Percentiles rank a stretch among this genome's conserved stretches.
These are phyloP conservation scores for Tholera decimalis DNA, from an alignment of 2,888 invertebrate genomes.

Conservation along the genomic window DNA sequence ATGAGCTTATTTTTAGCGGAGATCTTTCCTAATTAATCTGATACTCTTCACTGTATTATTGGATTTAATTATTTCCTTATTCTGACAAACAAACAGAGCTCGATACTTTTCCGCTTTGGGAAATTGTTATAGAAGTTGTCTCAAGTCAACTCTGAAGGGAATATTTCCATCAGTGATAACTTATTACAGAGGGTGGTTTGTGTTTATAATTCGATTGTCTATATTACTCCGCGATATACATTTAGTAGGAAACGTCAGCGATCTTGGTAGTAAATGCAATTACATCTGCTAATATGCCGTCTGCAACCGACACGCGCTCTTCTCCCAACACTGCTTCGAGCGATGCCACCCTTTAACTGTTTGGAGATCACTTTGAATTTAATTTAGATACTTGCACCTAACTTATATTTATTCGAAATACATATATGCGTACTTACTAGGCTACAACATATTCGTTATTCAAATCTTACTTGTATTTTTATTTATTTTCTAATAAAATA, in stretches of 20 bases:
- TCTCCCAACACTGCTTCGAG: slow-evolving; percentile 73
- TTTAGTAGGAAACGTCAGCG: slow-evolving; percentile 87
- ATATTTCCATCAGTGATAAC: slow-evolving; percentile 86
- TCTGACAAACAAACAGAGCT: slow-evolving; percentile 44
- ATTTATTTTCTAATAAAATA: neutral
- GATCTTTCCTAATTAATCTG: slow-evolving; percentile 85
- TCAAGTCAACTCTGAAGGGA: slow-evolving; percentile 83
- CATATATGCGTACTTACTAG: slow-evolving; percentile 50
- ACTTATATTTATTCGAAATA: slow-evolving; percentile 74
- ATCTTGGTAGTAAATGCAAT: slow-evolving; percentile 90
- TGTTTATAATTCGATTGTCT: slow-evolving; percentile 89
- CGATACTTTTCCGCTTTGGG: slow-evolving; percentile 51
- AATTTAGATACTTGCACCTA: slow-evolving; percentile 81
- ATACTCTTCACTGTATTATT: slow-evolving; percentile 71
- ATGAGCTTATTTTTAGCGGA: slow-evolving; percentile 86
- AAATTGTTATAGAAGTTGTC: slow-evolving; percentile 65
- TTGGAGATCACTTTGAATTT: slow-evolving; percentile 83
- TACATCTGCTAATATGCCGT: slow-evolving; percentile 89
- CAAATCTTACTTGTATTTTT: neutral
- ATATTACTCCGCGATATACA: slow-evolving; percentile 85
- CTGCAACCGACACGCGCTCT: slow-evolving; percentile 81
- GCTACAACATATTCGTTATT: slow-evolving; percentile 4
- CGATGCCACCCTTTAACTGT: slow-evolving; percentile 84
- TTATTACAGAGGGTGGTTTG: slow-evolving; percentile 88
- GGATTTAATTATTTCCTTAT: slow-evolving; percentile 67